Percentiles rank a stretch among this genome's conserved stretches.
These are phyloP conservation scores for Drosophila ohnishii DNA, from an alignment of 1,140 invertebrate genomes.

Conservation along the genomic window DNA sequence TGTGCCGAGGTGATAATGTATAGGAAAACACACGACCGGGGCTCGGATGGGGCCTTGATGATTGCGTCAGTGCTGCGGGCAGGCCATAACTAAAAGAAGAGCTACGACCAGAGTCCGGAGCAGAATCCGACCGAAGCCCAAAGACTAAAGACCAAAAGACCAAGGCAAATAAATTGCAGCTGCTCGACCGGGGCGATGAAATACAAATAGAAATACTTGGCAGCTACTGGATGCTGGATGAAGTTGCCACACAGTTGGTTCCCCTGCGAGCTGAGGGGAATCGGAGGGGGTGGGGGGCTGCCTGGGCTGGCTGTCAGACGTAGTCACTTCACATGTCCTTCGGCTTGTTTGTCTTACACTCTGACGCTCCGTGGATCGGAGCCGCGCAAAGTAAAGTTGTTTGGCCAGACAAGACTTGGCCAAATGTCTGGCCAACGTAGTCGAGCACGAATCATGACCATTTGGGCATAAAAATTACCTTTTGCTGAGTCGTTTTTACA, in stretches of 20 bases:
- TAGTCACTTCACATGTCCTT: constrained; percentile 53
- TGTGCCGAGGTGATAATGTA: constrained; percentile 73
- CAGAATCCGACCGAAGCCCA: neutral
- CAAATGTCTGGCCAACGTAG: constrained; percentile 38
- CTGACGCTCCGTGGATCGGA: constrained; percentile 43
- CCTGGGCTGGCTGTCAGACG: constrained; percentile 33
- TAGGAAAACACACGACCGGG: constrained; percentile 58
- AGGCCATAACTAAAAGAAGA: constrained; percentile 40
- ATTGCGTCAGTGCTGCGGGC: constrained; percentile 70
- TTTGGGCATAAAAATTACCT: constrained; percentile 78
- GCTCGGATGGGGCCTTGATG: constrained; percentile 27
- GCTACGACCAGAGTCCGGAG: constrained; percentile 2
- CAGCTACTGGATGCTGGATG: constrained; percentile 75
- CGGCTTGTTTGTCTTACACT: constrained; percentile 53
- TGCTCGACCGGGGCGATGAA: constrained; percentile 74
- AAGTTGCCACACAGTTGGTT: constrained; percentile 47
- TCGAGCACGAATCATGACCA: constrained; percentile 72
- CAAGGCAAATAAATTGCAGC: constrained; percentile 77
- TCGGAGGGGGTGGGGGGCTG: too few relatives aligned
- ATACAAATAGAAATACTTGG: constrained; percentile 82
- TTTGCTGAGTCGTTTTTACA: constrained; percentile 16
- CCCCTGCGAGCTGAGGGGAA: neutral
- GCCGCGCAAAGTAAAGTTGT: constrained; percentile 63
- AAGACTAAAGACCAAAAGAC: constrained; percentile 32
- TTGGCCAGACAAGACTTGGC: constrained; percentile 66